Evolutionary conservation across 2,113 vertebrate genomes (phyloP).

Genomic region (Psilopsiagon aymara): DNA sequence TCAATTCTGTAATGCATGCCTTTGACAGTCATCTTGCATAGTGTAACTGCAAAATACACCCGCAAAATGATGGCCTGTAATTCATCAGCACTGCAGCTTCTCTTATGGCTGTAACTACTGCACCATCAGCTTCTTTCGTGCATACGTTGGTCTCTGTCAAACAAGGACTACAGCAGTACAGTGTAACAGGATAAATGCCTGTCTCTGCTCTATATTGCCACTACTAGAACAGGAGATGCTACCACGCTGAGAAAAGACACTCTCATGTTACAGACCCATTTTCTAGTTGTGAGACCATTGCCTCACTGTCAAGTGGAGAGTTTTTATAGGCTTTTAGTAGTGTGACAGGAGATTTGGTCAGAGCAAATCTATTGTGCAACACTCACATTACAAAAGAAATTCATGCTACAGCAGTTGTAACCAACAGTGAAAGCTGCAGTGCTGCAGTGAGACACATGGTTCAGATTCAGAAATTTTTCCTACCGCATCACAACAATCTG

Average conservation of each 20-base stretch:
- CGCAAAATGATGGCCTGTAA: background rate
- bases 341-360: background rate
- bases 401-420: background rate
- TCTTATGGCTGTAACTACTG: background rate
- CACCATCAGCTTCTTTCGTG: background rate
- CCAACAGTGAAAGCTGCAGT: background rate
- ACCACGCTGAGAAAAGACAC: background rate
- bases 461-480: background rate
- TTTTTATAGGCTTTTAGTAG: background rate
- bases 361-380: background rate
- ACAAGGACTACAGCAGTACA: background rate
- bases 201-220: background rate
- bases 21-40: background rate
- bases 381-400: background rate
- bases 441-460: background rate
- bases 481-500: background rate
- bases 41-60: background rate
- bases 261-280: background rate
- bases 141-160: background rate
- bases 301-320: background rate
- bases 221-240: background rate
- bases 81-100: background rate
- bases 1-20: background rate
- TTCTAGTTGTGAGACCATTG: background rate
- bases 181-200: background rate